Evolutionary conservation across 2,797 vertebrate genomes (phyloP).

Genomic region (Galagoides demidoff): DNA sequence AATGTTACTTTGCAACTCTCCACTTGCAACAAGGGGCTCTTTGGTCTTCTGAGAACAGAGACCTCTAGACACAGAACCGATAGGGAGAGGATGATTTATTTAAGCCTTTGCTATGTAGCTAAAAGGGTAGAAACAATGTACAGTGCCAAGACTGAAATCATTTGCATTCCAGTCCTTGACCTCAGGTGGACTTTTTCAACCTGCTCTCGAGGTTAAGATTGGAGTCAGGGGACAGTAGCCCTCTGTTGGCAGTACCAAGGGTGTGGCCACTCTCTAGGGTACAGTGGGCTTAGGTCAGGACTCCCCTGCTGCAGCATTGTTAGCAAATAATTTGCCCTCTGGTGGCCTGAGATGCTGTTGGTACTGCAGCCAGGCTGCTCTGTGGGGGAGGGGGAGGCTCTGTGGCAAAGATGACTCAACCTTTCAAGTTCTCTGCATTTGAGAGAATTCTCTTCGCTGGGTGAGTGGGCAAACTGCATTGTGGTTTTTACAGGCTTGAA

Average conservation of each 20-base stretch:
- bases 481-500: neutral
- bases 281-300: neutral
- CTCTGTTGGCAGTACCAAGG: neutral
- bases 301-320: constrained; percentile 58
- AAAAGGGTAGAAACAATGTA: neutral
- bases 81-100: neutral
- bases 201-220: neutral
- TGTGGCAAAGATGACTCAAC: constrained; percentile 67
- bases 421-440: constrained; percentile 56
- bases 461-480: constrained; percentile 69
- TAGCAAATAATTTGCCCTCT: constrained; percentile 75
- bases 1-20: constrained; percentile 10
- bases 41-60: neutral
- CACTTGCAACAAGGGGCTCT: neutral
- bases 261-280: constrained; percentile 17
- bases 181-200: neutral
- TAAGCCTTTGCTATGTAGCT: neutral
- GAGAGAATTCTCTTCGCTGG: constrained; percentile 61
- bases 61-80: neutral
- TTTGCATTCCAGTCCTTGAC: neutral
- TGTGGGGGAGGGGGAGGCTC: neutral
- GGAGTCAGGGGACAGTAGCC: neutral
- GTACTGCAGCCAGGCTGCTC: neutral
- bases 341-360: constrained; percentile 1
- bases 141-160: neutral